Conservation (phyloP, 1,140 invertebrate species). For the Philaenus spumarius region DNA sequence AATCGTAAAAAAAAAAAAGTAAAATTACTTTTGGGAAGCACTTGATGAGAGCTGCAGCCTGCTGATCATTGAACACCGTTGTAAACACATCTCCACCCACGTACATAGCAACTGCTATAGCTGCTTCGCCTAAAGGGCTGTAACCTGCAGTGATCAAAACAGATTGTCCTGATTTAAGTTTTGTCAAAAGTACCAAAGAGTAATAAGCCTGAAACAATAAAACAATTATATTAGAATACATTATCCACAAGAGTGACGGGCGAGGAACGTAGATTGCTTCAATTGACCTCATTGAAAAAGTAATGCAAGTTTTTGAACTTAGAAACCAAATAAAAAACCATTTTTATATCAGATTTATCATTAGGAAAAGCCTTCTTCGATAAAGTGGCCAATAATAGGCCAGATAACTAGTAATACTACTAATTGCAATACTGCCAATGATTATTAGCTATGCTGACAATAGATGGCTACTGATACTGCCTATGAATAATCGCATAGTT, state of each 20-base stretch:
- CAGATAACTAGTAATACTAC: too few species aligned
- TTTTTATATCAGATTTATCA: too few species aligned
- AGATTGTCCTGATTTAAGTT: constrained; percentile 32
- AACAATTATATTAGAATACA: background rate
- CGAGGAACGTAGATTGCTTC: background rate
- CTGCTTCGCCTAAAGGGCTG: constrained; percentile 57
- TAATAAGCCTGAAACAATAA: background rate
- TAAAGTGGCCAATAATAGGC: too few species aligned
- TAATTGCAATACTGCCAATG: too few species aligned
- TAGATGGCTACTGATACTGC: too few species aligned
- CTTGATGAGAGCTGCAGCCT: background rate
- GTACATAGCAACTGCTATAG: constrained; percentile 50
- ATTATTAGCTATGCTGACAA: too few species aligned
- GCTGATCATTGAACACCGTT: constrained; percentile 44
- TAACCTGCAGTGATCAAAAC: constrained; percentile 51
- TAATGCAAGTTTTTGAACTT: background rate
- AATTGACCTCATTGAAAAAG: background rate
- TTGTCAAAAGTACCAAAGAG: background rate
- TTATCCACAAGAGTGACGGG: background rate
- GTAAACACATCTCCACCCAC: constrained; percentile 47
- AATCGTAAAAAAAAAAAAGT: too few species aligned
- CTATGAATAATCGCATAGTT: too few species aligned
- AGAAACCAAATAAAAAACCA: too few species aligned
- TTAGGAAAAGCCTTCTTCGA: too few species aligned
- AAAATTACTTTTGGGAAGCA: background rate